Conservation (phyloP, 64 coral and sea anemone species). For the Montipora foliosa region DNA sequence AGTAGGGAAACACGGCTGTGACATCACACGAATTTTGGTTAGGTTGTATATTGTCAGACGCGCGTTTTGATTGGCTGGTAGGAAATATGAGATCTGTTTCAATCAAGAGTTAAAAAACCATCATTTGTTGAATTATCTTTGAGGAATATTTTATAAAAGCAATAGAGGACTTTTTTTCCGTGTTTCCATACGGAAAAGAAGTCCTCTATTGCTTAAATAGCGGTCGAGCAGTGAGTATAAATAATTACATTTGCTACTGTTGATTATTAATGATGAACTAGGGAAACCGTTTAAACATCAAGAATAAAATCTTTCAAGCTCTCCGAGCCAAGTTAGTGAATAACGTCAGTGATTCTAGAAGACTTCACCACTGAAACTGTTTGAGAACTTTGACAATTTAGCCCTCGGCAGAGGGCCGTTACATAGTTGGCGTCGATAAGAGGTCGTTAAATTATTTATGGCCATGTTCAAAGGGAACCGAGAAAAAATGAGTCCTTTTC, state of each 20-base stretch:
- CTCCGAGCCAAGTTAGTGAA: neutral
- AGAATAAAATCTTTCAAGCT: neutral
- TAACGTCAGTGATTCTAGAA: neutral
- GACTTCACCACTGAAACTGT: neutral
- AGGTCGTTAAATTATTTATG: constrained; percentile 5
- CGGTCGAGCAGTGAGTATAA: too few species aligned
- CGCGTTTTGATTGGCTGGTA: too few species aligned
- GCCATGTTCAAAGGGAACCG: too few species aligned
- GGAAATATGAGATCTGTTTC: too few species aligned
- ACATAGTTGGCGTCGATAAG: neutral
- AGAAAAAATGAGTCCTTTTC: neutral
- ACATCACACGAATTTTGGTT: too few species aligned
- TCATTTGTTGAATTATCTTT: too few species aligned
- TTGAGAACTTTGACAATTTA: neutral
- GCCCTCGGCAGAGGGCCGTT: neutral
- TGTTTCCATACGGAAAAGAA: too few species aligned
- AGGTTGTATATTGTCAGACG: too few species aligned
- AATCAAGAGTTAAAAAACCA: too few species aligned
- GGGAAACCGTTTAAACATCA: neutral
- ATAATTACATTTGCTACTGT: neutral
- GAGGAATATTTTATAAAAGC: too few species aligned
- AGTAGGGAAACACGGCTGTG: too few species aligned
- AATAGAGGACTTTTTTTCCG: too few species aligned
- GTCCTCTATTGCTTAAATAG: neutral
- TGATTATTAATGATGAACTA: neutral